These are phyloP conservation scores for Nicator chloris DNA, from an alignment of 2,113 vertebrate genomes.

Conservation along the genomic window DNA sequence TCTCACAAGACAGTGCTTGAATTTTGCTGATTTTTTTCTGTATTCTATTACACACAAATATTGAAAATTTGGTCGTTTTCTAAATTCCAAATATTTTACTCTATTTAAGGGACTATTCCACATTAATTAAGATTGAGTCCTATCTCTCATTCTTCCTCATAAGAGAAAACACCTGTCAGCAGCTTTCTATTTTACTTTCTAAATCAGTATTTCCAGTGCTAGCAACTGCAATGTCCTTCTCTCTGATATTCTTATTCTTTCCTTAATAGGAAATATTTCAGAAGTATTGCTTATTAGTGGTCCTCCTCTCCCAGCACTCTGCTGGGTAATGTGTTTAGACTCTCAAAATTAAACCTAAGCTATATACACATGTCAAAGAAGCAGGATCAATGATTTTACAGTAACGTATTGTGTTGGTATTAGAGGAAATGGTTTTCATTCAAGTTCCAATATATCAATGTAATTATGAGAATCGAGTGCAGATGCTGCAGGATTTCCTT, in stretches of 20 bases:
- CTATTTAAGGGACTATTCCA: neutral
- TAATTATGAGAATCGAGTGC: neutral
- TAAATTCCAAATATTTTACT: neutral
- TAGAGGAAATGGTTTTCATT: neutral
- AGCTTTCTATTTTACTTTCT: neutral
- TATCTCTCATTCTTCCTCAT: neutral
- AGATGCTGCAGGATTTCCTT: neutral
- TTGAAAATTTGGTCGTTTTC: neutral
- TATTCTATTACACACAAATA: neutral
- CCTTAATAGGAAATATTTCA: neutral
- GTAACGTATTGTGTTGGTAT: neutral
- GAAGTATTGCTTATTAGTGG: neutral
- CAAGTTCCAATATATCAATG: neutral
- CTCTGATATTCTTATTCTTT: neutral
- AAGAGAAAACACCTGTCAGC: neutral
- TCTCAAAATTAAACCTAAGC: neutral
- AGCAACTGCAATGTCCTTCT: neutral
- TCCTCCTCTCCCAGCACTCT: neutral
- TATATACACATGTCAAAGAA: neutral
- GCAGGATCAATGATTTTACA: neutral
- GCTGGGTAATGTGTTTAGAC: neutral
- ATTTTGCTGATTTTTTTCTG: neutral
- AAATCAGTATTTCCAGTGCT: neutral
- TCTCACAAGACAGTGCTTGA: neutral
- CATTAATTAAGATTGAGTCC: neutral